Percentiles rank a stretch among this genome's conserved stretches.
These are phyloP conservation scores for Pleuronectes platessa DNA, from an alignment of 2,113 vertebrate species.

Conservation along the genomic window DNA sequence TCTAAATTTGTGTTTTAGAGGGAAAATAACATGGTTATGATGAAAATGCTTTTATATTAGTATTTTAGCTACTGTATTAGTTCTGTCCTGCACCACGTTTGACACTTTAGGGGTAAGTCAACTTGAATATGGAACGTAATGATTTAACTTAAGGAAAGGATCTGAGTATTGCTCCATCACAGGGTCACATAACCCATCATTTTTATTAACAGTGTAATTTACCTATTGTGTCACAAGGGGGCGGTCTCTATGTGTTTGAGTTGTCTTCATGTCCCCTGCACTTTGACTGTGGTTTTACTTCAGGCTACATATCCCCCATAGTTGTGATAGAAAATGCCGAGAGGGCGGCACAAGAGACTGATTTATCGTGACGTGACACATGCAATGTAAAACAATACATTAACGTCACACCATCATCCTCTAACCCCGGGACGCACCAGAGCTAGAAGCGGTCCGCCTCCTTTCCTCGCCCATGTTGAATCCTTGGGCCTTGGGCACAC, in stretches of 20 bases:
- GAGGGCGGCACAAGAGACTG: no score
- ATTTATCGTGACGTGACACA: no score
- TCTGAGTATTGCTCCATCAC: neutral
- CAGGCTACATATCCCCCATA: neutral
- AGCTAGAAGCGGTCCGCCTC: no score
- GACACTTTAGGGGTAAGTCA: neutral
- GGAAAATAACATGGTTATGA: neutral
- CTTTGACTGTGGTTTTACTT: neutral
- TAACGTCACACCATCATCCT: no score
- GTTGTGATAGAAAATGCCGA: no score
- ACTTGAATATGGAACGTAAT: neutral
- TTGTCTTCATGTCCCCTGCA: neutral
- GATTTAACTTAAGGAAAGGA: neutral
- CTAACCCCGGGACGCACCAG: no score
- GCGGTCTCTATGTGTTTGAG: conserved; percentile 26
- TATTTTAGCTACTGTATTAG: no score
- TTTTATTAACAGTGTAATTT: conserved; percentile 10
- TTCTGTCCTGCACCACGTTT: neutral
- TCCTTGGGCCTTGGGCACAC: no score
- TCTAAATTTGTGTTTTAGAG: no score
- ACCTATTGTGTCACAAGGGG: conserved; percentile 30
- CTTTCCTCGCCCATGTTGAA: no score
- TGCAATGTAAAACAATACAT: no score
- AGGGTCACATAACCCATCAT: neutral
- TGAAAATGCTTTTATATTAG: neutral